Conservation (phyloP, 2,797 vertebrate species). For the Glossophaga mutica region DNA sequence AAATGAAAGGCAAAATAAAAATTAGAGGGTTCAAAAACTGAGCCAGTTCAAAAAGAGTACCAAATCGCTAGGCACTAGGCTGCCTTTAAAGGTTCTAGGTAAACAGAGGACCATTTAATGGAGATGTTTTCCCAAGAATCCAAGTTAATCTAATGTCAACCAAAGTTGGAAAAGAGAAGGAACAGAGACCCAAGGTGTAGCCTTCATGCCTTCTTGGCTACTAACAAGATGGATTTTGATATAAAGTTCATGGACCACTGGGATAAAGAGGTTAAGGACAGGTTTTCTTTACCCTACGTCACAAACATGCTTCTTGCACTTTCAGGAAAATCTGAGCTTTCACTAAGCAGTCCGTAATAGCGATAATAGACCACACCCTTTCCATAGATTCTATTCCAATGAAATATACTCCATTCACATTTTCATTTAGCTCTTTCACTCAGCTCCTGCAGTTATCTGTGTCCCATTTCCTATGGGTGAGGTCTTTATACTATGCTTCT, state of each 20-base stretch:
- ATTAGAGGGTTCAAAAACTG: background rate
- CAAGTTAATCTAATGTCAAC: background rate
- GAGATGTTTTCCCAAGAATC: background rate
- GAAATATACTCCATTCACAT: background rate
- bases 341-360: background rate
- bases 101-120: background rate
- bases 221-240: background rate
- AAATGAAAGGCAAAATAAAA: constrained; percentile 47
- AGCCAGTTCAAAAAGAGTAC: background rate
- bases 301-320: background rate
- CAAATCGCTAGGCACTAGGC: background rate
- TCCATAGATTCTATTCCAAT: background rate
- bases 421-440: background rate
- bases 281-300: background rate
- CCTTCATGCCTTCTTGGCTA: background rate
- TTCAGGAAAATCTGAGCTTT: background rate
- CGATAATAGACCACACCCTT: background rate
- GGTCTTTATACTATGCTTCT: background rate
- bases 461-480: background rate
- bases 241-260: background rate
- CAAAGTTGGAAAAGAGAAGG: background rate
- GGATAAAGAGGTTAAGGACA: background rate
- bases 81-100: background rate
- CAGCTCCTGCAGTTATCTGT: background rate
- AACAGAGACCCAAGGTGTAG: background rate